Evolutionary conservation across 2,797 vertebrate species (phyloP).

Genomic region (Lerista edwardsae): DNA sequence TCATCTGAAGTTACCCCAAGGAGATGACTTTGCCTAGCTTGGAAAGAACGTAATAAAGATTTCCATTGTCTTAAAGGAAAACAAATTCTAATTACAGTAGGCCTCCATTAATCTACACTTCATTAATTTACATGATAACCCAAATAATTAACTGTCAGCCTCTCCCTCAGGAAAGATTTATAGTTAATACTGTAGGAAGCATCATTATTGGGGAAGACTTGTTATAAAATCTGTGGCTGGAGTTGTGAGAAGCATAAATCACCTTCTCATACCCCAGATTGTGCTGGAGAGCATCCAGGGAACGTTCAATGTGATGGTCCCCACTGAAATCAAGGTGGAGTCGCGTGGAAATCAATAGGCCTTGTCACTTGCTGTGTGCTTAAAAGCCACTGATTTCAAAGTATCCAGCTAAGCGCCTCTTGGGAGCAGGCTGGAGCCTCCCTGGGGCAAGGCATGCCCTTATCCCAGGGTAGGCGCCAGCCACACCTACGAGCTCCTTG

Average conservation of each 20-base stretch:
- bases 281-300: constrained; percentile 11
- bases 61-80: constrained; percentile 34
- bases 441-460: too few species aligned
- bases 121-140: constrained; percentile 45
- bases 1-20: constrained; percentile 5
- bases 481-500: too few species aligned
- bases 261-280: constrained; percentile 15
- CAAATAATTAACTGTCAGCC: constrained; percentile 43
- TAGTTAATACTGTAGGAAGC: constrained; percentile 25
- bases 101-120: constrained; percentile 28
- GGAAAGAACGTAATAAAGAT: constrained; percentile 15
- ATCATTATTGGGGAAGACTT: constrained; percentile 32
- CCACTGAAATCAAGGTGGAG: constrained; percentile 14
- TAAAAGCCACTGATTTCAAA: constrained; percentile 1
- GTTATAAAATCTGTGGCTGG: constrained; percentile 21
- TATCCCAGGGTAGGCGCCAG: too few species aligned
- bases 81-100: constrained; percentile 34
- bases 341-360: background rate
- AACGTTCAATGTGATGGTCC: constrained; percentile 16
- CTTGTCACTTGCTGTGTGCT: background rate
- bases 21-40: constrained; percentile 17
- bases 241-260: constrained; percentile 27
- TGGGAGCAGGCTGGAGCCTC: too few species aligned
- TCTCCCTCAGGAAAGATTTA: constrained; percentile 40
- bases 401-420: too few species aligned